Base-by-base conservation (phyloP, 53 echinoderm and acorn worm species). In the Holothuria scabra region DNA sequence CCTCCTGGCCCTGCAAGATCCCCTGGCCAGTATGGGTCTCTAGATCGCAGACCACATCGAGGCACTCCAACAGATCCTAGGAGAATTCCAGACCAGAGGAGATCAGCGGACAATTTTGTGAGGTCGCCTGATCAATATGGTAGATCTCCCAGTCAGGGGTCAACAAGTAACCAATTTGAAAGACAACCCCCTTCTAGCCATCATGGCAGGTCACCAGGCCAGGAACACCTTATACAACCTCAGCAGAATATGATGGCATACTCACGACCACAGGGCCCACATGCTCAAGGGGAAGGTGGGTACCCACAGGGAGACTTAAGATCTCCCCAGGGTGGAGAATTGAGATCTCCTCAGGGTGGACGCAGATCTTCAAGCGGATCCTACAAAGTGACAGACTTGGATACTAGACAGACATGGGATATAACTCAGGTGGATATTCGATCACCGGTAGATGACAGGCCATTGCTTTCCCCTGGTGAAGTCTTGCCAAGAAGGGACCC, bases 351-450 rank as follows among this genome's bases (percentile, higher is more conserved):
- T 38, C 82, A 31, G 20, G 37, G 82, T 7, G 82, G 63, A 10
- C 60, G 65, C 3, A 38, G 62, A 49, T 81, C 81, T 6, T 23
- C 44, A 19, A 37, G 81, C 16, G 80, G 87, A 14, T 76, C 86
- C 18, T 96, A 91, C 38, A 76, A 80, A 35, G 91, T 93, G 9
- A 96, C 97, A 25, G 97, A 96, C 62, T 74, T 96, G 60, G 97
- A 96, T 81, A 84, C 93, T n/a, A 87, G 80, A 84, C 68, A 88
- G 83, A 84, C 93, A 0, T 56, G 32, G 29, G 93, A 96, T 83
- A 92, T 96, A 61, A 66, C 82, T 2, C 82, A 81, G 46, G 29
- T 81, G 1, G 82, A 81, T 24, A 81, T 81, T 12, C 32, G 82
- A 23, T 61, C 65, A 2, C 65, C 82, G 26, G 65, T 63, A 24